Base-by-base conservation (phyloP, 1,140 invertebrate genomes). In the Formica selysi region DNA sequence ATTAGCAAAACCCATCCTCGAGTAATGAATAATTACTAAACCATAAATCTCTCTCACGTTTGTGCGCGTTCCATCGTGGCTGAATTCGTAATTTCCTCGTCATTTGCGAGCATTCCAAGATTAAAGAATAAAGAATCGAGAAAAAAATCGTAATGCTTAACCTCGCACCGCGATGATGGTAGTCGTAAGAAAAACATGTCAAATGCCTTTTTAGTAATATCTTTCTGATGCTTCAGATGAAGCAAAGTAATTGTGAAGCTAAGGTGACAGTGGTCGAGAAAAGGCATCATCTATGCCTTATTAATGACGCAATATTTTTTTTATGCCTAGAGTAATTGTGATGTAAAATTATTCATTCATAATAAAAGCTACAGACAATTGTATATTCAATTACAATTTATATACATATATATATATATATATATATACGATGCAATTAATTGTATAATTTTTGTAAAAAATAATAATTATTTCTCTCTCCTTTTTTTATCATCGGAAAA, bases 1-100 rank as follows among this genome's bases (percentile, higher is more conserved):
- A 76, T 76, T 76, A 76, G 16, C 41, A 76, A 76, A 76, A 76
- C 54, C 26, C 32, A 76, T 59, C 73, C 7, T 61, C 73, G 73
- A 38, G 54, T 41, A 61, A 22, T 76, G 73, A 76, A 76, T 76
- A 61, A 61, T 76, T 61, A 76, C 54, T n/a, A 61, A 76, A 76
- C 10, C 73, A 76, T 61, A 76, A 76, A 76, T 76, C 73, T 76
- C 16, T 51, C 48, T 51, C 48, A 51, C 48, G 48, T 51, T 51
- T n/a, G 13, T 32, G 54, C 57, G 57, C 16, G 32, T 76, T 61
- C 36, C 73, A 61, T 41, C 54, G 29, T 11, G 13, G 22, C 54
- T 38, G 32, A 76, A 76, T 61, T 13, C 36, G 8, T n/a, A 22
- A 26, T 61, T 76, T 61, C 54, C 54, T 61, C 6, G 54, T 22